These are phyloP conservation scores for Diplosoma virens DNA, from an alignment of 23 tunicate genomes.

Conservation along the genomic window DNA sequence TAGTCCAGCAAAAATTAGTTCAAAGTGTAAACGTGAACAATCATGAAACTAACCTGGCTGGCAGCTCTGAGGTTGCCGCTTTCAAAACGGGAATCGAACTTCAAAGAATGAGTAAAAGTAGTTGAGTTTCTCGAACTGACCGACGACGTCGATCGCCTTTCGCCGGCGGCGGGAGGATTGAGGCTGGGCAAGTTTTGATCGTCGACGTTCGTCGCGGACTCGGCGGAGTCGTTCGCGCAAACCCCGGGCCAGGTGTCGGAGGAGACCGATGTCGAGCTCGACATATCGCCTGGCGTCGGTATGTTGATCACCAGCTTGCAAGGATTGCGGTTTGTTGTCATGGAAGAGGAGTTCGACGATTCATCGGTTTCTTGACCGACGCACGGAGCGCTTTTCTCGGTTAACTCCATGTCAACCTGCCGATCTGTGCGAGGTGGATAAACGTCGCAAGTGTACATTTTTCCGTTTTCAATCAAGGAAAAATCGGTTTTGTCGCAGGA, in stretches of 20 bases:
- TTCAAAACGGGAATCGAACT: conserved; percentile 89
- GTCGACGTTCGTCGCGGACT: too few species aligned
- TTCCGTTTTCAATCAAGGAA: background rate
- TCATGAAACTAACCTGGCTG: conserved; percentile 50
- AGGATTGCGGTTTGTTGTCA: background rate
- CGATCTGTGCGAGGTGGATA: background rate
- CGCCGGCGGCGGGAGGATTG: background rate
- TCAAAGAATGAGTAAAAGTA: background rate
- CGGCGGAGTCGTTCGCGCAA: background rate
- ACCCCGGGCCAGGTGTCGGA: conserved; percentile 50
- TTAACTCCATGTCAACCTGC: background rate
- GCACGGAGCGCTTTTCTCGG: background rate
- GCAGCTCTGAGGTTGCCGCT: conserved; percentile 93
- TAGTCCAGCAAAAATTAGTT: too few species aligned
- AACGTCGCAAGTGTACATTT: conserved; percentile 10
- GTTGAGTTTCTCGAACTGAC: background rate
- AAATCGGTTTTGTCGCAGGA: background rate
- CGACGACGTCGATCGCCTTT: background rate
- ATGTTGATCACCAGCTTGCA: conserved; percentile 6
- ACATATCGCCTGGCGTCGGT: conserved; percentile 7
- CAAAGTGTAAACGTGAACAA: too few species aligned
- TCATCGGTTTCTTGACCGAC: background rate
- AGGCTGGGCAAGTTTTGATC: background rate
- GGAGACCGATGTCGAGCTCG: conserved; percentile 38
- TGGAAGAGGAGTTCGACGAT: background rate